Conservation (phyloP, 2,113 vertebrate species). For the Oreamnos americanus region DNA sequence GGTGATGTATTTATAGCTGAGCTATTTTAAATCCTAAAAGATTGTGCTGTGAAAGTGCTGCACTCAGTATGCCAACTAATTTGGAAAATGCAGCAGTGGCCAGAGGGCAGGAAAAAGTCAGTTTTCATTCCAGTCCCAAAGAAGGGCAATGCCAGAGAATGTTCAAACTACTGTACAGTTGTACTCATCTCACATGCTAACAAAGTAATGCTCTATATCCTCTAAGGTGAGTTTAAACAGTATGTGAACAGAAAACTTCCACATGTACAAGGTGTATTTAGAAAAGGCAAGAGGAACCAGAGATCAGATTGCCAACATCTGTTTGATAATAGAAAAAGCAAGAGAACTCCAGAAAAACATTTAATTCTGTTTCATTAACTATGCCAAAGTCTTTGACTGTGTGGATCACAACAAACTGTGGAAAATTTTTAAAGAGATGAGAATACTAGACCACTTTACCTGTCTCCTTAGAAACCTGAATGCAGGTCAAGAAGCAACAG, state of each 20-base stretch:
- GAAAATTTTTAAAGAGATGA: background rate
- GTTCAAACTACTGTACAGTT: background rate
- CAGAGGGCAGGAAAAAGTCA: background rate
- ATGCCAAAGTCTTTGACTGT: background rate
- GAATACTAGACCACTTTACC: background rate
- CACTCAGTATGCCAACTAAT: background rate
- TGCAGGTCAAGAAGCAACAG: background rate
- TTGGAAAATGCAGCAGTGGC: background rate
- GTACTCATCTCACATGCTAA: background rate
- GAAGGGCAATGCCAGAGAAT: background rate
- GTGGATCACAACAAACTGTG: background rate
- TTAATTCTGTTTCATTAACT: background rate
- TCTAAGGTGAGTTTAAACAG: background rate
- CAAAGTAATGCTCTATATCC: background rate
- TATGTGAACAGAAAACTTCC: background rate
- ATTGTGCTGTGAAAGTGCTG: background rate
- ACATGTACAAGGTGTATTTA: background rate
- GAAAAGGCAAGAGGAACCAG: background rate
- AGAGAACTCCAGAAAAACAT: background rate
- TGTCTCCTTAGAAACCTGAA: background rate
- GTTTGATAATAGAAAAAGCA: background rate
- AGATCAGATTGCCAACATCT: background rate
- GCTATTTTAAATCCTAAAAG: background rate
- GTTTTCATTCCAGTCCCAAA: background rate
- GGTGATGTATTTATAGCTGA: background rate